phyloP scores from a whole-genome alignment of 2,113 vertebrate species.

The Ameiurus melas region DNA sequence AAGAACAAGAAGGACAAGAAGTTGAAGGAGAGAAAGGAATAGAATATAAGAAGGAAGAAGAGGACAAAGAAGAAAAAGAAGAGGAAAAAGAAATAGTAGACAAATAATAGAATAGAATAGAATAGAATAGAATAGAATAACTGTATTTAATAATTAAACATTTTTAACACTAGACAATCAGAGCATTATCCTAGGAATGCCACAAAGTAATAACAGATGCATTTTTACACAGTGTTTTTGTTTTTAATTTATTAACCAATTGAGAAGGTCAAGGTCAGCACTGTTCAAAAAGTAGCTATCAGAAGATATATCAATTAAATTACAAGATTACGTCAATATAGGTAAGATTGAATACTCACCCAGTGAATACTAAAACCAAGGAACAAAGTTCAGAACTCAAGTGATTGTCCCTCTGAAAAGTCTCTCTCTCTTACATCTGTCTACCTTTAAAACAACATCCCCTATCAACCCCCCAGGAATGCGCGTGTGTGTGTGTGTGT shows the following conservation, averaged over 20 bases:
- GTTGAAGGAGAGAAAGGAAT: neutral
- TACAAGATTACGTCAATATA: neutral
- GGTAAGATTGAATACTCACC: slow-evolving; percentile 13
- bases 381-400: slow-evolving; percentile 4
- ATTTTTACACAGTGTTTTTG: neutral
- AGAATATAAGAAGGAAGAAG: neutral
- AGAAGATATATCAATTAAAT: neutral
- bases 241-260: neutral
- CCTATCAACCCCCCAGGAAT: neutral
- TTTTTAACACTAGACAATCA: neutral
- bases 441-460: slow-evolving; percentile 34
- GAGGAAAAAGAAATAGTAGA: neutral
- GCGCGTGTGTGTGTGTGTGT: too few relatives aligned
- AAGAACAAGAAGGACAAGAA: neutral
- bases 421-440: slow-evolving; percentile 16
- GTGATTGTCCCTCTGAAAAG: neutral
- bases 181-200: neutral
- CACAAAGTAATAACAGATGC: neutral
- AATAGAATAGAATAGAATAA: neutral
- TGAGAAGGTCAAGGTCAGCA: neutral
- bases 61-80: neutral
- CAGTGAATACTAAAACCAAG: neutral
- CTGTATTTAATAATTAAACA: neutral
- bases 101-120: neutral
- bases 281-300: neutral